A percentile compares a stretch with the other conserved stretches of the same genome.
These are phyloP conservation scores for Crenichthys baileyi DNA, from an alignment of 2,797 vertebrate species.

Conservation along the genomic window DNA sequence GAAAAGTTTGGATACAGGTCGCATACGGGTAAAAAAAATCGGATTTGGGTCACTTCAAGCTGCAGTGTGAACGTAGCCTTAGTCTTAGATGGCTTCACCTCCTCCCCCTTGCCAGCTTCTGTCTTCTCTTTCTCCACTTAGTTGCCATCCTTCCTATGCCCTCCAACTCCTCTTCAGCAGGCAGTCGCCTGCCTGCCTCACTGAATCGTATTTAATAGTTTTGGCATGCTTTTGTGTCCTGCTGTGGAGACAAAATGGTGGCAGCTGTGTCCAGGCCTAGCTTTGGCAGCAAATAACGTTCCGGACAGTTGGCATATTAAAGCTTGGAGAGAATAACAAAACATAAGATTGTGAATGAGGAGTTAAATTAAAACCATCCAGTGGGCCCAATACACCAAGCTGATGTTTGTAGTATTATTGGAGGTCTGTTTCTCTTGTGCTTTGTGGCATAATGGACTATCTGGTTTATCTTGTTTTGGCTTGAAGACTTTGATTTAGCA, in stretches of 20 bases:
- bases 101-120: background rate
- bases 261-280: conserved; percentile 63
- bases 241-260: conserved; percentile 79
- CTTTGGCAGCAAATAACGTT: conserved; percentile 56
- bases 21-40: no score
- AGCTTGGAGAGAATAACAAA: conserved; percentile 17
- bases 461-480: background rate
- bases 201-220: conserved; percentile 50
- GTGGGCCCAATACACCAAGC: no score
- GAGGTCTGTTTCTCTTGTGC: background rate
- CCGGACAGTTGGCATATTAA: conserved; percentile 49
- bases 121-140: conserved; percentile 18
- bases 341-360: conserved; percentile 10
- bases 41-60: no score
- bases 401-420: background rate
- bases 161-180: conserved; percentile 30
- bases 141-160: conserved; percentile 31
- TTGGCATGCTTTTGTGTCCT: conserved; percentile 66
- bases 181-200: conserved; percentile 22
- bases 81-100: background rate
- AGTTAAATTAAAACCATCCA: conserved; percentile 1
- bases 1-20: no score
- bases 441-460: background rate
- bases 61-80: no score
- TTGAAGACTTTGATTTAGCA: background rate